A percentile compares a stretch with the other conserved stretches of the same genome.
These are phyloP conservation scores for Malurus melanocephalus DNA, from an alignment of 2,113 vertebrate genomes.

Conservation along the genomic window DNA sequence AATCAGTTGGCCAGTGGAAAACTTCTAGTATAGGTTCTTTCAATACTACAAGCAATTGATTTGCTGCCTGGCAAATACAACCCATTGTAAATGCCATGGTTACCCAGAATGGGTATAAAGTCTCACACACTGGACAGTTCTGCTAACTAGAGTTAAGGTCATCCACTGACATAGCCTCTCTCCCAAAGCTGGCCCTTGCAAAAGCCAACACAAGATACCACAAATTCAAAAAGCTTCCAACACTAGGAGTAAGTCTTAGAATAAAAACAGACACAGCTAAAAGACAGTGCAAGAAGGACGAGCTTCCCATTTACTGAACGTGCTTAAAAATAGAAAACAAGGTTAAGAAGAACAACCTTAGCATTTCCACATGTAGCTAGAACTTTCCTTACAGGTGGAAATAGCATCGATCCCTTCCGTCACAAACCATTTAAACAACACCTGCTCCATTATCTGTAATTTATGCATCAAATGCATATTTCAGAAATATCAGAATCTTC, in stretches of 20 bases:
- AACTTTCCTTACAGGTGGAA: constrained; percentile 71
- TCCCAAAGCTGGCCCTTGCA: constrained; percentile 51
- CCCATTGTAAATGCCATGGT: constrained; percentile 96
- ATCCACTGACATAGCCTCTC: constrained; percentile 49
- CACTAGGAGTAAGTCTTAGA: constrained; percentile 47
- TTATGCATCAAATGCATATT: constrained; percentile 92
- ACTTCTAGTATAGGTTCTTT: constrained; percentile 68
- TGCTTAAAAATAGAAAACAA: constrained; percentile 75
- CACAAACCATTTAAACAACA: constrained; percentile 23
- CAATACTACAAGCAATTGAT: constrained; percentile 65
- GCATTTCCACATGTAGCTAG: constrained; percentile 66
- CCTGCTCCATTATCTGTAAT: constrained; percentile 65
- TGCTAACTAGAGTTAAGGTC: constrained; percentile 64
- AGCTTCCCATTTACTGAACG: constrained; percentile 69
- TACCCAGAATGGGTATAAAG: constrained; percentile 76
- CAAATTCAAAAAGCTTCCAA: constrained; percentile 51
- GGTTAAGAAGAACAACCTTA: constrained; percentile 88
- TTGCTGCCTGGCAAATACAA: constrained; percentile 90
- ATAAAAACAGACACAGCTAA: constrained; percentile 76
- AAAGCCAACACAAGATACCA: constrained; percentile 66
- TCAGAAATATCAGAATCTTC: constrained; percentile 68
- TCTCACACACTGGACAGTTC: constrained; percentile 62
- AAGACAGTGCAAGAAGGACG: constrained; percentile 45
- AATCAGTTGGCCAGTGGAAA: constrained; percentile 61
- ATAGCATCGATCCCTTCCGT: constrained; percentile 39